These are phyloP conservation scores for Melanocharis versteri DNA, from an alignment of 2,113 vertebrate genomes.

Conservation along the genomic window DNA sequence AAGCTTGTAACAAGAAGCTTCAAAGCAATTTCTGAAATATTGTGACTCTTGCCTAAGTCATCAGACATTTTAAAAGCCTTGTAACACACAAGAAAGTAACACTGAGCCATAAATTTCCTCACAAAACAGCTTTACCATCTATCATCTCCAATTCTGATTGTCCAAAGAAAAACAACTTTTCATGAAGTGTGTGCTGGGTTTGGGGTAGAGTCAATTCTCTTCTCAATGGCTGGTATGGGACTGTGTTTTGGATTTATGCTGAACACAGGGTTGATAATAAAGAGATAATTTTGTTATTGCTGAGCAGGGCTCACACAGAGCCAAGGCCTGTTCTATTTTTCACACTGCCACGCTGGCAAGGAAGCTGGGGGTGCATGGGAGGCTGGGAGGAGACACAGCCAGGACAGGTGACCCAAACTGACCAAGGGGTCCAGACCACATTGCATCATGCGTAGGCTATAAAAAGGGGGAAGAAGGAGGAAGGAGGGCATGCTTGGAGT, in stretches of 20 bases:
- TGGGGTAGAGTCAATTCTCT: background rate
- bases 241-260: background rate
- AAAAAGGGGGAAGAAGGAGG: too few relatives aligned
- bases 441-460: too few relatives aligned
- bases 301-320: background rate
- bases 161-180: background rate
- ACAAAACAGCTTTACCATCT: background rate
- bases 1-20: background rate
- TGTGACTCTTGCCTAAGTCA: background rate
- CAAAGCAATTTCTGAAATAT: background rate
- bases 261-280: accelerated
- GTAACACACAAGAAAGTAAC: background rate
- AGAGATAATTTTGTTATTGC: background rate
- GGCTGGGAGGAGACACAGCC: background rate
- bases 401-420: background rate
- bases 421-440: background rate
- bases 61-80: background rate
- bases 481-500: background rate
- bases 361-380: background rate
- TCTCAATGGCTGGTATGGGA: background rate
- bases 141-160: background rate
- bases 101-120: background rate
- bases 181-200: background rate
- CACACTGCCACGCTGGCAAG: background rate
- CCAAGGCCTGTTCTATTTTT: background rate